phyloP scores from a whole-genome alignment of 2,888 invertebrate genomes.

The Drosophila multiciliata region DNA sequence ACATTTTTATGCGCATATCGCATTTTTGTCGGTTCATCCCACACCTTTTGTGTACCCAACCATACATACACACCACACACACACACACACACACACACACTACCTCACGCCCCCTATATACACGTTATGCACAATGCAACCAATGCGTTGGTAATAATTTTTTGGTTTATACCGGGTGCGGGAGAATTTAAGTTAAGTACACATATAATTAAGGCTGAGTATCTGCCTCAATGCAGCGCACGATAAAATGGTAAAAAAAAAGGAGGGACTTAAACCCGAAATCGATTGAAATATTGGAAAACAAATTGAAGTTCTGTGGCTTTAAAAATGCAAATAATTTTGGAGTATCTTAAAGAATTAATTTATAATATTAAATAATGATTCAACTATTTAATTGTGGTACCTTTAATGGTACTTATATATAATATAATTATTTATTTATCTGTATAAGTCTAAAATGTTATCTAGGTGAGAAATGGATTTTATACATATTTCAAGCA shows the following conservation, averaged over 20 bases:
- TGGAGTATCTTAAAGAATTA: neutral
- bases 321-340: too few relatives aligned
- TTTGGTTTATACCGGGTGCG: slow-evolving; percentile 36
- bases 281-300: neutral
- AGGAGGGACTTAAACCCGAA: neutral
- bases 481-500: neutral
- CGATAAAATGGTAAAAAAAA: slow-evolving; percentile 11
- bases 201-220: slow-evolving; percentile 32
- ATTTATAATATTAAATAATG: neutral
- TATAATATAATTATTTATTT: neutral
- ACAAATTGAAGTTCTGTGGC: neutral
- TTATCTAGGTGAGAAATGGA: neutral
- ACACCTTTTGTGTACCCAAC: slow-evolving; percentile 62
- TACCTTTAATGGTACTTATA: rapidly evolving
- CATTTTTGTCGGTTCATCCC: slow-evolving; percentile 78
- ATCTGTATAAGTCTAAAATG: neutral
- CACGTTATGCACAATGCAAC: slow-evolving; percentile 34
- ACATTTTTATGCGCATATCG: slow-evolving; percentile 73
- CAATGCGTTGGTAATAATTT: slow-evolving; percentile 48
- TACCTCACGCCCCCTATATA: neutral
- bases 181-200: slow-evolving; percentile 25
- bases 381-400: neutral
- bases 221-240: slow-evolving; percentile 21
- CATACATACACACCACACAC: slow-evolving; percentile 21
- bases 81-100: slow-evolving; percentile 21